Conservation (phyloP, 2,888 invertebrate species). For the Hydrotaea cyrtoneurina region DNA sequence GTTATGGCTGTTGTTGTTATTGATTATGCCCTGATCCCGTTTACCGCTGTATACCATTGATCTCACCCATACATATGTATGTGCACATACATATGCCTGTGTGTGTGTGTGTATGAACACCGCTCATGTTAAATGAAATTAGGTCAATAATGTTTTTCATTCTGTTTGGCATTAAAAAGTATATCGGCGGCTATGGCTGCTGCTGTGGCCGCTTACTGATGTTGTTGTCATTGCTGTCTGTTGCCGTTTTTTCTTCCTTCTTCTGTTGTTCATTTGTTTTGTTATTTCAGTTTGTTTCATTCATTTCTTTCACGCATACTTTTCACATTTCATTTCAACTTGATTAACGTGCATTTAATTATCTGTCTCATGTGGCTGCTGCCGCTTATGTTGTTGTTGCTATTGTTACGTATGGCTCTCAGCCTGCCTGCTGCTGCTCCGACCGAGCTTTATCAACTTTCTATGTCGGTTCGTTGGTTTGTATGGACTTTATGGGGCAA, state of each 20-base stretch:
- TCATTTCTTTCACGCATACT: constrained; percentile 66
- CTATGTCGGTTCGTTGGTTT: background rate
- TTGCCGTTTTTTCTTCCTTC: background rate
- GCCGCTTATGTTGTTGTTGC: background rate
- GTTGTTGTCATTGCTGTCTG: constrained; percentile 2
- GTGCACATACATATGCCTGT: constrained; percentile 6
- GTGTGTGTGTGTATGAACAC: constrained; percentile 28
- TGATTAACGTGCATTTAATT: constrained; percentile 68
- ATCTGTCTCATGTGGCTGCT: constrained; percentile 40
- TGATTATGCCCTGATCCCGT: background rate
- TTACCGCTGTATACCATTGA: background rate
- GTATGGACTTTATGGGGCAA: constrained; percentile 10
- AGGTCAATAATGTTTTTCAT: constrained; percentile 56
- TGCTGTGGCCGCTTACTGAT: constrained; percentile 5
- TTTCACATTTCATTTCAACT: constrained; percentile 65
- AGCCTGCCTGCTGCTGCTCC: background rate
- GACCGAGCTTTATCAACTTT: constrained; percentile 5
- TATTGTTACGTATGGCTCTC: too few species aligned
- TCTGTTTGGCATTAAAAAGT: constrained; percentile 33
- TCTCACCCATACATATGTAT: constrained; percentile 33
- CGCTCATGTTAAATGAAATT: constrained; percentile 61
- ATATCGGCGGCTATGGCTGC: background rate
- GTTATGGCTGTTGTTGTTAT: too few species aligned
- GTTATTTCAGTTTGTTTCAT: constrained; percentile 43
- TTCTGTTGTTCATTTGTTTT: constrained; percentile 41